Conservation (phyloP, 1,140 invertebrate genomes). For the Hesperophylax magnus region DNA sequence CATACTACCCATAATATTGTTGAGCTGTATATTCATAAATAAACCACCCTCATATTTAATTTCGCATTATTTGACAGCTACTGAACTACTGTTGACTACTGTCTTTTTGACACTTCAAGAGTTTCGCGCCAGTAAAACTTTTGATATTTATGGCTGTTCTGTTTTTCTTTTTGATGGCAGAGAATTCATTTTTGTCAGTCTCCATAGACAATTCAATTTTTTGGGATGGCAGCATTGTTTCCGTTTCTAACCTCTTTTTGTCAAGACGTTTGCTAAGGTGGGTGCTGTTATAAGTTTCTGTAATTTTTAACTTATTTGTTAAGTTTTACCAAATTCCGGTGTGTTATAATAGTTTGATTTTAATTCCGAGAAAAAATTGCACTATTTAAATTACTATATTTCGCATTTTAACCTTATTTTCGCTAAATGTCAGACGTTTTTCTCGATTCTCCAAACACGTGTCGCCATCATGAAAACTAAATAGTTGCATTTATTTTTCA, state of each 20-base stretch:
- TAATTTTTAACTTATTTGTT: conserved; percentile 47
- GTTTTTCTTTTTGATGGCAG: neutral
- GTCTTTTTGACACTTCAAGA: conserved; percentile 17
- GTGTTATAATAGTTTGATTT: neutral
- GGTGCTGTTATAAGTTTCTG: conserved; percentile 23
- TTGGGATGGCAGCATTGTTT: conserved; percentile 31
- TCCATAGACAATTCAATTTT: conserved; percentile 34
- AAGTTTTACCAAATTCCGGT: conserved; percentile 2
- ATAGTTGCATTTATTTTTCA: conserved; percentile 60
- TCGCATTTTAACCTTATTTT: neutral
- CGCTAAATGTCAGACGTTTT: conserved; percentile 14
- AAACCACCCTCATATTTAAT: too few relatives aligned
- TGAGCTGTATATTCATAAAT: too few relatives aligned
- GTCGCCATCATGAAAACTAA: conserved; percentile 56
- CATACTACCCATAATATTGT: too few relatives aligned
- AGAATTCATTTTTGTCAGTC: neutral
- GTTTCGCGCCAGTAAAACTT: conserved; percentile 22
- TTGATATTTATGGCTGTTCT: neutral
- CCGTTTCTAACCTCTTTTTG: conserved; percentile 47
- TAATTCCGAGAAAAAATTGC: neutral
- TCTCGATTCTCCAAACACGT: neutral
- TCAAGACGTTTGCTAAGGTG: conserved; percentile 33
- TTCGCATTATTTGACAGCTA: too few relatives aligned
- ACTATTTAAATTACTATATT: neutral
- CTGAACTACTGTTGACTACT: neutral